These are phyloP conservation scores for Ellobius talpinus DNA, from an alignment of 2,113 vertebrate species.

Conservation along the genomic window DNA sequence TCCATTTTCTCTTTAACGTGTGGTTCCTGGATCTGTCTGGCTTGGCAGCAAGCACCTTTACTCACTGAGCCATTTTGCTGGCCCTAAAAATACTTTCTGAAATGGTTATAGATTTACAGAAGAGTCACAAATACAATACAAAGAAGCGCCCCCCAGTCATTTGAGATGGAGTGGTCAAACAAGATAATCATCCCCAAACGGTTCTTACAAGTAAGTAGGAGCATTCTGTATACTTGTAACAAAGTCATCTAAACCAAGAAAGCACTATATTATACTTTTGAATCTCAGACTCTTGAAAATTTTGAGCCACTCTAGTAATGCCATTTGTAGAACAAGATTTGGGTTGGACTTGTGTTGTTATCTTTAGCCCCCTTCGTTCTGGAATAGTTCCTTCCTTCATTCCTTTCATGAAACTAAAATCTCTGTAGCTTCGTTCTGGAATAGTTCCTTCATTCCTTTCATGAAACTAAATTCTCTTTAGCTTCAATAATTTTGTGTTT, in stretches of 20 bases:
- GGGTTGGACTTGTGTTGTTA: neutral
- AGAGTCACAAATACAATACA: neutral
- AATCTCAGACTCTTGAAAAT: neutral
- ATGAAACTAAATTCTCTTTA: neutral
- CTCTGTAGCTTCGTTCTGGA: neutral
- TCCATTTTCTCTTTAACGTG: neutral
- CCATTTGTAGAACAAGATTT: constrained; percentile 15
- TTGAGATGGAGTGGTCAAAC: neutral
- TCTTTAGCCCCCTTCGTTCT: neutral
- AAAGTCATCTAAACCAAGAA: neutral
- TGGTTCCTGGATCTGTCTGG: neutral
- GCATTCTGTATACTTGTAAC: neutral
- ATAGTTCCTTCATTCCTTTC: neutral
- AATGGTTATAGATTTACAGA: constrained; percentile 11
- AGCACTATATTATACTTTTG: neutral
- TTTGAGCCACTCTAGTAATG: neutral
- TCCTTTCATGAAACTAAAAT: neutral
- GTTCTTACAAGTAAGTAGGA: neutral
- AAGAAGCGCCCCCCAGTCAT: neutral
- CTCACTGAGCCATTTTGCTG: neutral
- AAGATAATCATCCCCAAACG: neutral
- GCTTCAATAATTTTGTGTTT: neutral
- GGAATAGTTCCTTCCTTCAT: neutral
- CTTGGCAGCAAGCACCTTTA: neutral
- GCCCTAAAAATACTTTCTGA: neutral